Percentiles rank a stretch among this genome's conserved stretches.
phyloP scores from a whole-genome alignment of 2,113 vertebrate genomes.

The Picathartes gymnocephalus region DNA sequence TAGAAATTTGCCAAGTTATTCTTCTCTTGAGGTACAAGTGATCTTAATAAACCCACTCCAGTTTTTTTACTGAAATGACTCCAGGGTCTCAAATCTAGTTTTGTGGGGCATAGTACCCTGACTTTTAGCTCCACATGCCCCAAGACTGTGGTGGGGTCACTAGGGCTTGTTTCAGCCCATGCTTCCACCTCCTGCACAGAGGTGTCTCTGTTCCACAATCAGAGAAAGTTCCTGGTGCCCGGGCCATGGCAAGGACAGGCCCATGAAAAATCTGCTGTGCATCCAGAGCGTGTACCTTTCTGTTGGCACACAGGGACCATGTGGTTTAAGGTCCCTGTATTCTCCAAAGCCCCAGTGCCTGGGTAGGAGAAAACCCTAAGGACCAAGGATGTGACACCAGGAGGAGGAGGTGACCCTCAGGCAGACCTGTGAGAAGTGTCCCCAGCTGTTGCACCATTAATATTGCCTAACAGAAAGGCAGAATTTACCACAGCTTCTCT shows the following conservation, averaged over 20 bases:
- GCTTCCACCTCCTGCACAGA: neutral
- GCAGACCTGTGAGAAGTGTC: neutral
- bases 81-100: neutral
- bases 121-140: neutral
- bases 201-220: neutral
- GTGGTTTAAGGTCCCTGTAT: neutral
- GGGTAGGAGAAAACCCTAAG: neutral
- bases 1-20: neutral
- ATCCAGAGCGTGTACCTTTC: neutral
- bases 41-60: neutral
- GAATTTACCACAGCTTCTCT: neutral
- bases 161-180: neutral
- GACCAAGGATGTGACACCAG: neutral
- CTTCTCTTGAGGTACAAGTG: neutral
- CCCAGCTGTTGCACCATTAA: neutral
- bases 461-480: neutral
- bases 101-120: neutral
- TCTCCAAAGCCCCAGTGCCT: neutral
- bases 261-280: neutral
- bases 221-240: neutral
- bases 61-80: neutral
- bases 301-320: neutral
- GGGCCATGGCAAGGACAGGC: neutral
- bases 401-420: neutral
- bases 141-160: neutral